Base-by-base conservation (phyloP, 1,140 invertebrate species). In the Elysia chlorotica region DNA sequence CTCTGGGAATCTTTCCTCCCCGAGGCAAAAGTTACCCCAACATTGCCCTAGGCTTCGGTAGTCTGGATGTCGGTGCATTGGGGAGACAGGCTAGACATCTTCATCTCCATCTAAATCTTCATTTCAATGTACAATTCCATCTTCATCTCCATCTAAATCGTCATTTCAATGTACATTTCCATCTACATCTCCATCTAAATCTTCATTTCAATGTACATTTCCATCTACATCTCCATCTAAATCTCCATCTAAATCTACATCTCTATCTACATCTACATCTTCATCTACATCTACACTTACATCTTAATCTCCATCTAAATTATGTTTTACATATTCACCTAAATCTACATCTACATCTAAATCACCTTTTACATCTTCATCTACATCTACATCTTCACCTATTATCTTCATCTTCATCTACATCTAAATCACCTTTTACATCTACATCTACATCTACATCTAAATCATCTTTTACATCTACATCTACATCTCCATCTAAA, bases 261-360 rank as follows among this genome's bases (percentile, higher is more conserved):
- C 63, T 36, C n/a, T 4, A 38, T 38, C 31, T 65, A n/a, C n/a
- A 65, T 65, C 63, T 36, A n/a, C n/a, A 65, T 65, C 63, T 36
- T 19, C 1, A 36, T 36, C 31, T 3, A 33, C 1, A 2, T 36
- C 63, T 33, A 5, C 2, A 66, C 41, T 33, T 66, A 2, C 10
- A 66, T 33, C 31, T 65, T 1, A 4, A 37, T 31, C 63, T 65
- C n/a, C n/a, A 48, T 48, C 41, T 48, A 48, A 10, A 48, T 48
- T n/a, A 14, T 14, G 10, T 14, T 48, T n/a, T 48, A 48, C 41
- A 48, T 48, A 10, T 48, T 14, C 41, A 48, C n/a, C 41, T 48
- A 48, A 10, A 48, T 48, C 41, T 48, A 48, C 41, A 48, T 48
- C 41, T 48, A 48, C 41, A 48, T 48, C 41, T 48, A 48, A 10